These are phyloP conservation scores for Drosophila novamexicana DNA, from an alignment of 1,140 invertebrate species.

Conservation along the genomic window DNA sequence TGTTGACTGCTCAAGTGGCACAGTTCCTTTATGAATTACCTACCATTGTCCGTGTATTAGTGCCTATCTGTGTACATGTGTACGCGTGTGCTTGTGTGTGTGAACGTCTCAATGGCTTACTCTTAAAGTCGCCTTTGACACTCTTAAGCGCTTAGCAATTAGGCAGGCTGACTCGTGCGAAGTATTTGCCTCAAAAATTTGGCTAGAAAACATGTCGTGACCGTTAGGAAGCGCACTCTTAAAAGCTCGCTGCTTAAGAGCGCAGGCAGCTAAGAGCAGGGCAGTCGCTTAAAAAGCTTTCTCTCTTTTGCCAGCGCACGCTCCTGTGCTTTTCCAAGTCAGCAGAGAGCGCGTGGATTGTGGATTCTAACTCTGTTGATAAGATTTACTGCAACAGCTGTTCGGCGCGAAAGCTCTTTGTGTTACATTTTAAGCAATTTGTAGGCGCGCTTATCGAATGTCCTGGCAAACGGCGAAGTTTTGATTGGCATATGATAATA, in stretches of 20 bases:
- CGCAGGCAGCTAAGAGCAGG: conserved; percentile 8
- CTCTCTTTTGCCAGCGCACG: not conserved
- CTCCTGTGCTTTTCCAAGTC: conserved; percentile 14
- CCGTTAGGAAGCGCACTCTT: conserved; percentile 24
- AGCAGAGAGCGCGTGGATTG: conserved; percentile 24
- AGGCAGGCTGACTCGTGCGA: conserved; percentile 21
- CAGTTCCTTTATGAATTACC: conserved; percentile 51
- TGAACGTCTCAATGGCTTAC: conserved; percentile 23
- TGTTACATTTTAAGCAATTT: conserved; percentile 38
- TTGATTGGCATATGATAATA: conserved; percentile 21
- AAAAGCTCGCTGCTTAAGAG: conserved; percentile 34
- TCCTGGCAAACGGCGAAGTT: conserved; percentile 4
- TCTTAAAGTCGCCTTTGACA: conserved; percentile 35
- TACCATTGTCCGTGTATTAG: conserved; percentile 12
- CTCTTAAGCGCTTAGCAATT: conserved; percentile 57
- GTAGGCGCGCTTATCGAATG: conserved; percentile 25
- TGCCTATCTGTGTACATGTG: conserved; percentile 4
- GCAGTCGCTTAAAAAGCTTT: not conserved
- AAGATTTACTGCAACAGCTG: conserved; percentile 32
- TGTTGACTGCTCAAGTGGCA: conserved; percentile 74
- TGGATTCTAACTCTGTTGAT: conserved; percentile 23
- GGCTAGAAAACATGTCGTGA: not conserved
- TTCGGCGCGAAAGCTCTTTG: conserved; percentile 16
- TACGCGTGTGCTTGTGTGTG: not conserved
- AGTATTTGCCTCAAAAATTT: conserved; percentile 15